Evolutionary conservation across 1,140 invertebrate species (phyloP).

Genomic region (Pomacea maculata): DNA sequence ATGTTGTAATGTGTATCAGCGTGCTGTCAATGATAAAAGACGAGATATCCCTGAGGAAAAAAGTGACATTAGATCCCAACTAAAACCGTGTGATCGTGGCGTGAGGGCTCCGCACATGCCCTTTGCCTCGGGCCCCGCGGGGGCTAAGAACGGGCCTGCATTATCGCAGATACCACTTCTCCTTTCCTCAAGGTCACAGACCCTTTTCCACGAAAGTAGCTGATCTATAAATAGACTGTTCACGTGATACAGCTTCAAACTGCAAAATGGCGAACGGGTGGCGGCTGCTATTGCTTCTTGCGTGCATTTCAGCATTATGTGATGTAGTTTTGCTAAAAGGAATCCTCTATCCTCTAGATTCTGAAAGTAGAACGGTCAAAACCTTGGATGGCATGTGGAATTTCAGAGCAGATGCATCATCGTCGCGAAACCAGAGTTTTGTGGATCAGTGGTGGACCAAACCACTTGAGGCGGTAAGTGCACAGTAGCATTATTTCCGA

Average conservation of each 20-base stretch:
- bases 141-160: no score
- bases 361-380: slow-evolving; percentile 79
- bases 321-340: slow-evolving; percentile 4
- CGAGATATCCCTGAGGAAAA: no score
- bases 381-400: slow-evolving; percentile 89
- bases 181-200: not conserved
- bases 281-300: not conserved
- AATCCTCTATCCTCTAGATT: slow-evolving; percentile 80
- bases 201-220: not conserved
- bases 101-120: no score
- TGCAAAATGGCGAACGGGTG: not conserved
- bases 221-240: not conserved
- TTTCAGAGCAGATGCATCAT: slow-evolving; percentile 75
- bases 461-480: slow-evolving; percentile 65
- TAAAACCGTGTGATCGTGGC: no score
- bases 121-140: no score
- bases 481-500: no score
- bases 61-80: no score
- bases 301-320: not conserved
- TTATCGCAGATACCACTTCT: not conserved
- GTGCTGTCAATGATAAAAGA: no score
- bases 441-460: slow-evolving; percentile 79
- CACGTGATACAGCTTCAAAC: not conserved
- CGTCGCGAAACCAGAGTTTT: slow-evolving; percentile 78
- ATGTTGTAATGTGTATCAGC: no score